phyloP scores from a whole-genome alignment of 2,797 vertebrate species.

The Etheostoma perlongum region DNA sequence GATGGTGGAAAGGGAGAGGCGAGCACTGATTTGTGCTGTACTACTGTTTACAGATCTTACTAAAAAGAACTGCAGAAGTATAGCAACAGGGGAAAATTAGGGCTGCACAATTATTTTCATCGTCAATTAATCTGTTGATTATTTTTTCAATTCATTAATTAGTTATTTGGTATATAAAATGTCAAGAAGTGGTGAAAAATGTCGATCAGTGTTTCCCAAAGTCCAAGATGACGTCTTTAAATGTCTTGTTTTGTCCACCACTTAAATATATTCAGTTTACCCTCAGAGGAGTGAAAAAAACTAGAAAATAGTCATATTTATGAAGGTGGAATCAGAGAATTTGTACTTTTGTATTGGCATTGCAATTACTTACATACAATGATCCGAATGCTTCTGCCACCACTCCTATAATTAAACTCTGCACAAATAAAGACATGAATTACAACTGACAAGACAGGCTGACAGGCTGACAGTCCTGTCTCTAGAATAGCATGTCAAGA shows the following conservation, averaged over 20 bases:
- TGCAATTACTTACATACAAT: neutral
- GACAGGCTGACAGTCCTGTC: conserved; percentile 3
- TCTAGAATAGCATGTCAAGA: neutral
- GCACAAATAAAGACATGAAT: conserved; percentile 17
- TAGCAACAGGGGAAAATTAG: neutral
- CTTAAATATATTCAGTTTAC: too few relatives aligned
- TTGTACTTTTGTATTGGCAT: neutral
- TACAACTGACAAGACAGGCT: conserved; percentile 6
- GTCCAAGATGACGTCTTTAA: too few relatives aligned
- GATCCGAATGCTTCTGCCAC: neutral
- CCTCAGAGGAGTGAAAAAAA: too few relatives aligned
- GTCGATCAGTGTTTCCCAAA: too few relatives aligned
- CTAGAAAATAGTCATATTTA: too few relatives aligned
- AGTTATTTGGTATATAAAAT: too few relatives aligned
- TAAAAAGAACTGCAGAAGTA: neutral
- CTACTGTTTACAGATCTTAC: neutral
- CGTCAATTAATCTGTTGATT: too few relatives aligned
- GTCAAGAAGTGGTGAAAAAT: too few relatives aligned
- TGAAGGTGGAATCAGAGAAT: too few relatives aligned
- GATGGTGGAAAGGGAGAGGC: neutral
- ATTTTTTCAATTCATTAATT: too few relatives aligned
- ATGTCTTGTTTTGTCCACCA: too few relatives aligned
- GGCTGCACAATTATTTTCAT: too few relatives aligned
- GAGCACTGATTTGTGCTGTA: neutral
- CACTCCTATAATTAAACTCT: neutral